Conservation (phyloP, 2,797 vertebrate species). For the Clarias pachynema region DNA sequence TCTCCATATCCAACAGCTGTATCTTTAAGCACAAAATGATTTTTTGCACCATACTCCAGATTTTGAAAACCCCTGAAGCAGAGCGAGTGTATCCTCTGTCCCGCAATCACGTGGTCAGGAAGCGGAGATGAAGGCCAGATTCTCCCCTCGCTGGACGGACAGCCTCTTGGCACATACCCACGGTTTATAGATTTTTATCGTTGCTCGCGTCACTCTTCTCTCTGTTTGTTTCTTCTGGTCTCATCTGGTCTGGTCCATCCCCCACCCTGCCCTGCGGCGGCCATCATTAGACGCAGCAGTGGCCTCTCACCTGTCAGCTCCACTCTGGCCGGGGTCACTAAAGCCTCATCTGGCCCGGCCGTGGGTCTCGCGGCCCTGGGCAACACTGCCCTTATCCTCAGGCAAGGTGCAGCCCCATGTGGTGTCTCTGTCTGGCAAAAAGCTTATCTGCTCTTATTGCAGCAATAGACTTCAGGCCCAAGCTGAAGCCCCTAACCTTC, state of each 20-base stretch:
- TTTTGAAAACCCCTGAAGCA: slow-evolving; percentile 24
- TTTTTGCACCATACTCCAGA: slow-evolving; percentile 24
- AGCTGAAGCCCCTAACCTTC: slow-evolving; percentile 73
- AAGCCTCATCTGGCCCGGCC: slow-evolving; percentile 69
- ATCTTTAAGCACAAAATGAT: slow-evolving; percentile 16
- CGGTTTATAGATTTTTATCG: slow-evolving; percentile 58
- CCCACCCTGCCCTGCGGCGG: slow-evolving; percentile 62
- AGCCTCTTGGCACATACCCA: slow-evolving; percentile 57
- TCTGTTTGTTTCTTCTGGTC: slow-evolving; percentile 53
- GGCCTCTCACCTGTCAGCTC: slow-evolving; percentile 78
- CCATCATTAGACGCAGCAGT: slow-evolving; percentile 72
- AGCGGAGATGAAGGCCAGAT: slow-evolving; percentile 36
- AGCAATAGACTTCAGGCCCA: slow-evolving; percentile 73
- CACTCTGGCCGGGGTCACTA: slow-evolving; percentile 72
- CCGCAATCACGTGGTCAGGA: slow-evolving; percentile 26
- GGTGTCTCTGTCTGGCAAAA: slow-evolving; percentile 73
- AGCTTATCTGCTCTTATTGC: slow-evolving; percentile 82
- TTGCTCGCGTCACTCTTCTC: slow-evolving; percentile 52
- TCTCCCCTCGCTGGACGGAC: slow-evolving; percentile 52
- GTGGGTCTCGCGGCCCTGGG: slow-evolving; percentile 63
- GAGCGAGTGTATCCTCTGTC: slow-evolving; percentile 1
- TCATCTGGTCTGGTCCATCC: slow-evolving; percentile 42
- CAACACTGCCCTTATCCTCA: slow-evolving; percentile 78
- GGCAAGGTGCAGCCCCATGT: slow-evolving; percentile 81
- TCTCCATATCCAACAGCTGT: slow-evolving; percentile 20